These are phyloP conservation scores for Micropoecilia bifurca DNA, from an alignment of 2,797 vertebrate genomes.

Conservation along the genomic window DNA sequence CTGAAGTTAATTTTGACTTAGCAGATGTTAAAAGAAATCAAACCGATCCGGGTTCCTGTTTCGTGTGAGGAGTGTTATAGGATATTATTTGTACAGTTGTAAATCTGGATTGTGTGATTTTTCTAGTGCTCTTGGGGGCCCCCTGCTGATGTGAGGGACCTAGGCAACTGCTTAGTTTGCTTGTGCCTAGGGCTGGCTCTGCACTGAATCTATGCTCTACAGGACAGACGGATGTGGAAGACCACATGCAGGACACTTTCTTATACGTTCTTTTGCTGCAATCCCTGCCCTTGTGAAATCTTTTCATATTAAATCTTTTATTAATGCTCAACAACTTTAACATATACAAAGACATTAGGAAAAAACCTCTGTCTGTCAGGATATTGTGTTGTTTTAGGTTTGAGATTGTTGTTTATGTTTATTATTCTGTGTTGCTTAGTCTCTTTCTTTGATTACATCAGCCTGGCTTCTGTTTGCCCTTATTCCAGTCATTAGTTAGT, in stretches of 20 bases:
- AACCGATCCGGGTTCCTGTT: neutral
- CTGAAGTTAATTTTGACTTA: neutral
- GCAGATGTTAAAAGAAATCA: neutral
- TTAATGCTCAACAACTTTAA: neutral
- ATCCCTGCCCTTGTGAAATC: neutral
- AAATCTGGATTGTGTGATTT: neutral
- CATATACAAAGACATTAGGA: no score
- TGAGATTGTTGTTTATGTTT: no score
- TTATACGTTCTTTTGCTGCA: conserved; percentile 22
- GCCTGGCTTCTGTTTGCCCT: no score
- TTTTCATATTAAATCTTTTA: conserved; percentile 1
- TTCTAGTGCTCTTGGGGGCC: neutral
- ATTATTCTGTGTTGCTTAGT: no score
- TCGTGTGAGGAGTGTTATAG: neutral
- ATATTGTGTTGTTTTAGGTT: no score
- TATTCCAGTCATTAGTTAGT: no score
- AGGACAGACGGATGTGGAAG: neutral
- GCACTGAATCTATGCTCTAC: neutral
- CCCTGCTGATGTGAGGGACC: neutral
- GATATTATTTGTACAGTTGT: neutral
- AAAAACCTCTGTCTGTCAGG: no score
- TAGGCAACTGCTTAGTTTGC: neutral
- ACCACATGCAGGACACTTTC: neutral
- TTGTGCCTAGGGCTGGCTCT: neutral
- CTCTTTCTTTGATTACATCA: no score